Evolutionary conservation across 1,140 invertebrate species (phyloP).

Genomic region (Eumeta japonica): DNA sequence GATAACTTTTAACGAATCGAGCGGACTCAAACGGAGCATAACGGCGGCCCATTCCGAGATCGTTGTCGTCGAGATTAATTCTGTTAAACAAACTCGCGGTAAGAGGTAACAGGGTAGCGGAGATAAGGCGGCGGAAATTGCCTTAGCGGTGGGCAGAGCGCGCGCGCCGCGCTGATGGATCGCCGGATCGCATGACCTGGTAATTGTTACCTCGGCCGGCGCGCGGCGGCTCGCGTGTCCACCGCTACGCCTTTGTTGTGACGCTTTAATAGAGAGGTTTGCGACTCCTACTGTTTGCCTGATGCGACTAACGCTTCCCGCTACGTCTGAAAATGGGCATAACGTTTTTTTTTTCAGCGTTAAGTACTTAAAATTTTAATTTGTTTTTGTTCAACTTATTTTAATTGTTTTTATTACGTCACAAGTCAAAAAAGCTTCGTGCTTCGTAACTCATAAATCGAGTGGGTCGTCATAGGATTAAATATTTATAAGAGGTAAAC

Average conservation of each 20-base stretch:
- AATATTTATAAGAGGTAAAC: too few relatives aligned
- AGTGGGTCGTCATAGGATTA: too few relatives aligned
- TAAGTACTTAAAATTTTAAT: too few relatives aligned
- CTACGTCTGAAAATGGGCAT: too few relatives aligned
- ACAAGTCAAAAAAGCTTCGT: too few relatives aligned
- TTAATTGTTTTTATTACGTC: too few relatives aligned
- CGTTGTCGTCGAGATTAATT: constrained; percentile 45
- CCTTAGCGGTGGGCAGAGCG: constrained; percentile 33
- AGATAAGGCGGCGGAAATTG: constrained; percentile 54
- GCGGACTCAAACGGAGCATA: too few relatives aligned
- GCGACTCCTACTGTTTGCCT: constrained; percentile 14
- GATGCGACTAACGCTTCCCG: constrained; percentile 21
- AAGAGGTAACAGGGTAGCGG: constrained; percentile 29
- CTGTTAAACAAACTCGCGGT: constrained; percentile 43
- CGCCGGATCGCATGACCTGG: constrained; percentile 43
- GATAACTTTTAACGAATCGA: too few relatives aligned
- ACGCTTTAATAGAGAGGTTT: constrained; percentile 26
- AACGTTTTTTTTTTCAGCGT: too few relatives aligned
- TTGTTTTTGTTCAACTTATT: too few relatives aligned
- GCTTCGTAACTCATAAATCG: too few relatives aligned
- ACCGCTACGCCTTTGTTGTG: constrained; percentile 26
- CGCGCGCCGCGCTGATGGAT: constrained; percentile 52
- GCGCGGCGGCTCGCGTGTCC: constrained; percentile 22
- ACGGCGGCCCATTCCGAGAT: constrained; percentile 33
- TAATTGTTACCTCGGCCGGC: constrained; percentile 45